These are phyloP conservation scores for Dascyllus trimaculatus DNA, from an alignment of 2,113 vertebrate species.

Conservation along the genomic window DNA sequence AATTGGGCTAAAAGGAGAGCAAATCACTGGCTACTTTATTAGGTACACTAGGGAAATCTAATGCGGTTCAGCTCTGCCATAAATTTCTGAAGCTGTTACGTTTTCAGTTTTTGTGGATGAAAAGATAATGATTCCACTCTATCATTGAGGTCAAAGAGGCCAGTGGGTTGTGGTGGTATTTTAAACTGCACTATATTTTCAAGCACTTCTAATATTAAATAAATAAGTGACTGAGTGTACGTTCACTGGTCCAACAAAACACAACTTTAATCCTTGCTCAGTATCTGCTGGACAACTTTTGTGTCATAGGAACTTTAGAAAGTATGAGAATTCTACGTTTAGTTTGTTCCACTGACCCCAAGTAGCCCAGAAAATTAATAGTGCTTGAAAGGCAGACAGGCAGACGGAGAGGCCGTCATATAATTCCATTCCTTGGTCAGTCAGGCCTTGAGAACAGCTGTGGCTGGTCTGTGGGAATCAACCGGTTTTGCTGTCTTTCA, in stretches of 20 bases:
- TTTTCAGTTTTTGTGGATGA: too few species aligned
- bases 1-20: constrained; percentile 1
- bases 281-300: neutral
- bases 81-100: too few species aligned
- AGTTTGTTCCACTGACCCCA: neutral
- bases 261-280: neutral
- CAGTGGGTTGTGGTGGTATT: too few species aligned
- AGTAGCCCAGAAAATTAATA: constrained; percentile 1
- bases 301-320: constrained; percentile 6
- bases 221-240: too few species aligned
- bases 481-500: constrained; percentile 40
- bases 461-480: constrained; percentile 31
- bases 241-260: neutral
- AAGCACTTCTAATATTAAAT: too few species aligned
- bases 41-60: too few species aligned
- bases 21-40: neutral
- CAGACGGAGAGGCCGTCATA: constrained; percentile 3
- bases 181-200: too few species aligned
- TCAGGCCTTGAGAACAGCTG: constrained; percentile 45
- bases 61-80: too few species aligned
- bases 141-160: too few species aligned
- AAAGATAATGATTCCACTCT: too few species aligned
- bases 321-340: constrained; percentile 4
- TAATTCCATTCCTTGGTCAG: constrained; percentile 9
- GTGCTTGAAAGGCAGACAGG: neutral